Evolutionary conservation across 2,797 vertebrate genomes (phyloP).

Genomic region (Artibeus jamaicensis): DNA sequence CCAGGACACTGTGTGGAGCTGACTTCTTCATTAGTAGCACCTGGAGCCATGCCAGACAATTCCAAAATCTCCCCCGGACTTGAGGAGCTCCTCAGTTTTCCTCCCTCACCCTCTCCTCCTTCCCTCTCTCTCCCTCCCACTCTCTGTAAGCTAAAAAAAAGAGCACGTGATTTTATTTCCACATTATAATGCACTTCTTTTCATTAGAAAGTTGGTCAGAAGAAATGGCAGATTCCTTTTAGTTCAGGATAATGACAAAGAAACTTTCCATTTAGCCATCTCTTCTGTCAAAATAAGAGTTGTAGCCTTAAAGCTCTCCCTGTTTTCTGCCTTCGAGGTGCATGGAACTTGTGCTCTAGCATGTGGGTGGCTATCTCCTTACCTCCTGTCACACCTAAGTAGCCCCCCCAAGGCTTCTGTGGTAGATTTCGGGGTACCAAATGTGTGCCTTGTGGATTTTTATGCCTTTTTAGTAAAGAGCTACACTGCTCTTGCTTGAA

Average conservation of each 20-base stretch:
- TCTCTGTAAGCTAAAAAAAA: conserved; percentile 46
- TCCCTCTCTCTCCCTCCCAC: not conserved
- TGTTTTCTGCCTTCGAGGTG: not conserved
- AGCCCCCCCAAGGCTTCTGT: not conserved
- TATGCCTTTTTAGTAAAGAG: not conserved
- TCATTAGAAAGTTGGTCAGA: not conserved
- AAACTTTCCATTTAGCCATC: conserved; percentile 36
- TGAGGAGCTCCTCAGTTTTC: conserved; percentile 55
- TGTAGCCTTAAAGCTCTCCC: not conserved
- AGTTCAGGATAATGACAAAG: not conserved
- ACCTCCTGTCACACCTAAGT: not conserved
- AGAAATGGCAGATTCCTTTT: conserved; percentile 46
- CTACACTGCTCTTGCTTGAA: not conserved
- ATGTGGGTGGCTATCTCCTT: not conserved
- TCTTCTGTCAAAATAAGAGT: not conserved
- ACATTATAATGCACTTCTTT: conserved; percentile 52
- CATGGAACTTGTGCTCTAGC: not conserved
- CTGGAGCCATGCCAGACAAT: conserved; percentile 74
- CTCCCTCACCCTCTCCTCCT: not conserved
- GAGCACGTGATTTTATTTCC: conserved; percentile 2
- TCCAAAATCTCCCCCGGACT: conserved; percentile 64
- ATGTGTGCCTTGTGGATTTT: not conserved
- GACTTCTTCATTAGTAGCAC: conserved; percentile 78
- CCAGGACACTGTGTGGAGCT: conserved; percentile 51
- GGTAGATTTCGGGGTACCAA: not conserved